Conservation (phyloP, 2,113 vertebrate species). For the Elaphurus davidianus region DNA sequence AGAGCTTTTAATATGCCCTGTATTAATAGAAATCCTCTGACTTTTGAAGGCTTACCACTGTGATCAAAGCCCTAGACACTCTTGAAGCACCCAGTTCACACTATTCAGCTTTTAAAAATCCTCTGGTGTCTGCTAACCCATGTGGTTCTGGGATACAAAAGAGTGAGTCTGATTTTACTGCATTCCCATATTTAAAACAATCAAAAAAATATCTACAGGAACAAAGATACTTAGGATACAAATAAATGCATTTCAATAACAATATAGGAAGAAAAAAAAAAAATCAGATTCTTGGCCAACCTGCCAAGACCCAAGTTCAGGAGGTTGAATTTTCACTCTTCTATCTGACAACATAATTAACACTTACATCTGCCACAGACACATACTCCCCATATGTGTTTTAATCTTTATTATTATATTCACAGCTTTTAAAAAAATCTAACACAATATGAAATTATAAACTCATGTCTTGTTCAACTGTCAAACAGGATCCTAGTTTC, state of each 20-base stretch:
- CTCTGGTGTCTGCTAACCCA: not conserved
- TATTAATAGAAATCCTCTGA: not conserved
- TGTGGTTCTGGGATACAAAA: not conserved
- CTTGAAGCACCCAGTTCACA: not conserved
- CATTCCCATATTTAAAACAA: slow-evolving; percentile 5
- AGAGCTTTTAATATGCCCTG: not conserved
- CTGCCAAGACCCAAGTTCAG: slow-evolving; percentile 32
- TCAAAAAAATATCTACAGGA: not conserved
- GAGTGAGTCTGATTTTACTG: not conserved
- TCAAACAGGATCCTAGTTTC: slow-evolving; percentile 21
- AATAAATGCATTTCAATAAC: slow-evolving; percentile 22
- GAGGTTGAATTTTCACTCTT: slow-evolving; percentile 48
- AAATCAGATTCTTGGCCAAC: slow-evolving; percentile 19
- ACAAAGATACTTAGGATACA: slow-evolving; percentile 8
- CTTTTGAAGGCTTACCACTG: not conserved
- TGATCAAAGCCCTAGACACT: not conserved
- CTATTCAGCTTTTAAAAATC: not conserved
- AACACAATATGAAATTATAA: slow-evolving; percentile 59
- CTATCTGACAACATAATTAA: slow-evolving; percentile 64
- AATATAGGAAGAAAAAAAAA: not conserved
- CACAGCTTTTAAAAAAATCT: slow-evolving; percentile 10
- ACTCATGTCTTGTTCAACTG: slow-evolving; percentile 35
- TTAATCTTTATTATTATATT: slow-evolving; percentile 61
- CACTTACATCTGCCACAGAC: not conserved
- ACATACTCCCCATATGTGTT: slow-evolving; percentile 6